phyloP scores from a whole-genome alignment of 2,888 invertebrate species.

The Belgica antarctica region DNA sequence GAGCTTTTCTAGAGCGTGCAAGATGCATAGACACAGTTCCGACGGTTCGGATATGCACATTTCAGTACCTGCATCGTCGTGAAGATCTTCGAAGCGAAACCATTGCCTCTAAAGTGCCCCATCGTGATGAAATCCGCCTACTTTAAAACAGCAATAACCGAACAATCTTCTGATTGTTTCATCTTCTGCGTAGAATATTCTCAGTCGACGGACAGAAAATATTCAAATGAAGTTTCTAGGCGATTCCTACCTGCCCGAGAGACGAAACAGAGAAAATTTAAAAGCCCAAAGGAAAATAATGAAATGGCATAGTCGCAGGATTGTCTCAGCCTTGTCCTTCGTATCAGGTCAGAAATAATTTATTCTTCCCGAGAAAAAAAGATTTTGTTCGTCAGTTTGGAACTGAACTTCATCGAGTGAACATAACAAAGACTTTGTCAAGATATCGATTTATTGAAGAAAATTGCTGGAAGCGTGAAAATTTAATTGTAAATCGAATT shows the following conservation, averaged over 20 bases:
- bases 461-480: no score
- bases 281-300: neutral
- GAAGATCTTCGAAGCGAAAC: no score
- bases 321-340: neutral
- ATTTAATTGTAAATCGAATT: neutral
- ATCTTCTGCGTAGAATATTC: neutral
- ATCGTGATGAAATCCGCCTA: conserved; percentile 34
- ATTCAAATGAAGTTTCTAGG: neutral
- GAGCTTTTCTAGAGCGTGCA: neutral
- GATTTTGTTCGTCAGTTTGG: neutral
- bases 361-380: neutral
- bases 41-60: no score
- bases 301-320: neutral
- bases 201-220: no score
- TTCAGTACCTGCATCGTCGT: no score
- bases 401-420: neutral
- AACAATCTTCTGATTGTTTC: neutral
- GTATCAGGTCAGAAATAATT: neutral
- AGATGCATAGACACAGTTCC: no score
- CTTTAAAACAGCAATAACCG: conserved; percentile 22
- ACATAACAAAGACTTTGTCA: neutral
- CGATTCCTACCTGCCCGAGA: neutral
- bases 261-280: neutral
- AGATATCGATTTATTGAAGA: neutral
- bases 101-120: neutral